Percentiles rank a stretch among this genome's conserved stretches.
Evolutionary conservation across 64 coral and sea anemone genomes (phyloP).

Genomic region (Actinia equina): DNA sequence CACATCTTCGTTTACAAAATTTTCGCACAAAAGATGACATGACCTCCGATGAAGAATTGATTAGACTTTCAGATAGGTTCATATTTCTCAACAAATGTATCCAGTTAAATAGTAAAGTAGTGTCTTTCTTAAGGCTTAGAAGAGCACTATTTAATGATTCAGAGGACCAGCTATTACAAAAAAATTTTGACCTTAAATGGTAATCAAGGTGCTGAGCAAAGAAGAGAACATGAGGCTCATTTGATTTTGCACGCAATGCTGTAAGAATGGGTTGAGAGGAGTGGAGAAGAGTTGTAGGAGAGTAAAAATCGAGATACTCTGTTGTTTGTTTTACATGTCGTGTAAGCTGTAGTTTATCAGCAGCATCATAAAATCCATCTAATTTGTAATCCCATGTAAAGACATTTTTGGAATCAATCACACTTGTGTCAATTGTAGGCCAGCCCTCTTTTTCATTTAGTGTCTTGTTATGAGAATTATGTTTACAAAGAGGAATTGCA

Average conservation of each 20-base stretch:
- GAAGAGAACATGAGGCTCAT: too few relatives aligned
- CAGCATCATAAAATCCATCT: constrained; percentile 8
- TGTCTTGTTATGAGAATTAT: not conserved
- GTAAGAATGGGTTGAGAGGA: constrained; percentile 28
- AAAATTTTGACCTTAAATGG: constrained; percentile 4
- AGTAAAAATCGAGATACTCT: constrained; percentile 30
- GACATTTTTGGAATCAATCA: too few relatives aligned
- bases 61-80: not conserved
- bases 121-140: not conserved
- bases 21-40: constrained; percentile 38
- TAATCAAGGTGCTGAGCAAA: too few relatives aligned
- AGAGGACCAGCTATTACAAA: constrained; percentile 9
- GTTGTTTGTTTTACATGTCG: constrained; percentile 40
- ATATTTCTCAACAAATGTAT: not conserved
- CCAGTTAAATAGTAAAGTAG: constrained; percentile 13
- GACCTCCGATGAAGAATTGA: not conserved
- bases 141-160: constrained; percentile 1
- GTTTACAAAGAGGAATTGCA: not conserved
- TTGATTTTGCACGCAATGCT: not conserved
- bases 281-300: not conserved
- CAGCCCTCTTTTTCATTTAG: constrained; percentile 24
- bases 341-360: constrained; percentile 19
- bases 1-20: constrained; percentile 35
- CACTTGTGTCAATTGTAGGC: not conserved
- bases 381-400: too few relatives aligned